These are phyloP conservation scores for Carapus acus DNA, from an alignment of 2,797 vertebrate species.

Conservation along the genomic window DNA sequence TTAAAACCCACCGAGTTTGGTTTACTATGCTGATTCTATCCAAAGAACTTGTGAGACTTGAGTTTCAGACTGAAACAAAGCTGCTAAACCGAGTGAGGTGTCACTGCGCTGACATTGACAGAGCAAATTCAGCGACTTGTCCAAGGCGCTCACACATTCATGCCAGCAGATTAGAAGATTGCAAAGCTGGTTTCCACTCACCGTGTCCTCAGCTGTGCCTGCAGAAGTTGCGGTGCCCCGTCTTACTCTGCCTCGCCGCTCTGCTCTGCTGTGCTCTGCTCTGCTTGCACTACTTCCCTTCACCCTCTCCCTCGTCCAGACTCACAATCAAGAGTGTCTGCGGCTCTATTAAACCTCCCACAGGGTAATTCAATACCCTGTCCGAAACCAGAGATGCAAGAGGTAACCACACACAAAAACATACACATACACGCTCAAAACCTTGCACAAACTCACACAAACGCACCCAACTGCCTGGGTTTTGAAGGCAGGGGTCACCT, in stretches of 20 bases:
- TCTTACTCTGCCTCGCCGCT: conserved; percentile 34
- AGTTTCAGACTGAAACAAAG: no score
- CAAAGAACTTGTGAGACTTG: no score
- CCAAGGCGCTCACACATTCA: conserved; percentile 10
- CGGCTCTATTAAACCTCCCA: conserved; percentile 74
- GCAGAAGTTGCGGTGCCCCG: conserved; percentile 53
- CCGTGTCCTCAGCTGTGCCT: conserved; percentile 41
- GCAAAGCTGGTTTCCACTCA: conserved; percentile 50
- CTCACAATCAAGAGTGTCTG: conserved; percentile 73
- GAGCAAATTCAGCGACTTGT: conserved; percentile 2
- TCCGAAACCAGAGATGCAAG: conserved; percentile 71
- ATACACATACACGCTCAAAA: conserved; percentile 34
- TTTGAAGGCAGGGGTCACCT: conserved; percentile 61
- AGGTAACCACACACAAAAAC: conserved; percentile 32
- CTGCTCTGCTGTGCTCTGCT: conserved; percentile 41
- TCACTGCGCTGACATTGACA: conserved; percentile 21
- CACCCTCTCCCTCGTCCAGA: conserved; percentile 58
- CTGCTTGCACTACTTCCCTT: conserved; percentile 46
- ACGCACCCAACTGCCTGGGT: conserved; percentile 46
- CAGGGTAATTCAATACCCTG: conserved; percentile 72
- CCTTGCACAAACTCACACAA: conserved; percentile 15
- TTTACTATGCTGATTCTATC: background rate
- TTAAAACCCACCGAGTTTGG: no score
- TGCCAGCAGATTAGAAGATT: conserved; percentile 9
- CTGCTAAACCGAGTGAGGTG: background rate